A percentile compares a stretch with the other conserved stretches of the same genome.
phyloP scores from a whole-genome alignment of 2,113 vertebrate species.

The Dasyprocta punctata region DNA sequence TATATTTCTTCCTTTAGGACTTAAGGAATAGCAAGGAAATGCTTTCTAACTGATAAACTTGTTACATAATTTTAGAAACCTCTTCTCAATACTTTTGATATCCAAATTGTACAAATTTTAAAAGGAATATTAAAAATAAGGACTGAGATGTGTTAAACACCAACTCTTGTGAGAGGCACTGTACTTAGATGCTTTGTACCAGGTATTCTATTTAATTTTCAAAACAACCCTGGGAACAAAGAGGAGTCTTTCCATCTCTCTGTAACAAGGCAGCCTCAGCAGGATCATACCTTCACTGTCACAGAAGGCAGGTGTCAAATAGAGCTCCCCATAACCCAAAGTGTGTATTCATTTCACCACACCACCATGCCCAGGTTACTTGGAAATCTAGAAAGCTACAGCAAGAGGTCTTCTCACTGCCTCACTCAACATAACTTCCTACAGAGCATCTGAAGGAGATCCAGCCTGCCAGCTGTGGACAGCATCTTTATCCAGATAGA shows the following conservation, averaged over 20 bases:
- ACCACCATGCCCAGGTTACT: not conserved
- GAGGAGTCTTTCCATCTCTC: not conserved
- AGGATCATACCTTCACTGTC: not conserved
- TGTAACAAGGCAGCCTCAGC: not conserved
- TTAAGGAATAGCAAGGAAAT: constrained; percentile 27
- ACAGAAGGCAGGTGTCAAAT: not conserved
- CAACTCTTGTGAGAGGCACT: not conserved
- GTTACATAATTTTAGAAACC: not conserved
- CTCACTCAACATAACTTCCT: not conserved
- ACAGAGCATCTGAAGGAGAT: not conserved
- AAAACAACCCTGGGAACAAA: not conserved
- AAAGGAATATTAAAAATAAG: constrained; percentile 27
- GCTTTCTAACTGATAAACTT: not conserved
- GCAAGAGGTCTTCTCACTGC: not conserved
- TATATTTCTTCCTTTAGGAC: constrained; percentile 16
- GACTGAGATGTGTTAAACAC: not conserved
- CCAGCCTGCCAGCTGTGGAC: not conserved
- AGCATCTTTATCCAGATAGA: not conserved
- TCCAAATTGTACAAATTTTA: not conserved
- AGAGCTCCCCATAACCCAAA: not conserved
- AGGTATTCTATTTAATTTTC: not conserved
- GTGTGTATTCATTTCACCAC: not conserved
- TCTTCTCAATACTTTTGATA: not conserved
- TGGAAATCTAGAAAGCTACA: not conserved
- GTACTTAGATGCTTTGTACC: not conserved